phyloP scores from a whole-genome alignment of 1,140 invertebrate species.

The Bicyclus anynana region DNA sequence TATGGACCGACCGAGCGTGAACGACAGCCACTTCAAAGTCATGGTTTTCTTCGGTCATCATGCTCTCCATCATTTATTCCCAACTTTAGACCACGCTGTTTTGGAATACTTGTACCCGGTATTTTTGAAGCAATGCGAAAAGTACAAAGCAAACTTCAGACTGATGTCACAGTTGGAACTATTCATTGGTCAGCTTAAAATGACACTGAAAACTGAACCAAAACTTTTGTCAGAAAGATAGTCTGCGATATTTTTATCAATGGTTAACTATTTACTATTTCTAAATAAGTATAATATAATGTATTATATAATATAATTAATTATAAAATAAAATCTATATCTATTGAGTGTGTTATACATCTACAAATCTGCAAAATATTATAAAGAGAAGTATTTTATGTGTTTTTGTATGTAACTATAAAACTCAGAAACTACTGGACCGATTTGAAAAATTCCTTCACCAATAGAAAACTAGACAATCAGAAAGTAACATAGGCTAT shows the following conservation, averaged over 20 bases:
- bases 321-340: no score
- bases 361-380: no score
- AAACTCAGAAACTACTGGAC: constrained; percentile 17
- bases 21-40: constrained; percentile 82
- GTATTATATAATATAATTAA: no score
- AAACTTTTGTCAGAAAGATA: constrained; percentile 17
- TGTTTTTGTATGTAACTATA: neutral
- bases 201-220: constrained; percentile 47
- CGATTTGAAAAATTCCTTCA: constrained; percentile 12
- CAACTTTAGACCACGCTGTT: constrained; percentile 87
- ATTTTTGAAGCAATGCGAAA: constrained; percentile 82
- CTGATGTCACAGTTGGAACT: constrained; percentile 79
- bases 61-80: constrained; percentile 88
- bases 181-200: constrained; percentile 81
- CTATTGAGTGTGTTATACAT: no score
- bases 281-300: no score
- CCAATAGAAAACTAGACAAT: no score
- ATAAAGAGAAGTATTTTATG: no score
- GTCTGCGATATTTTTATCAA: no score
- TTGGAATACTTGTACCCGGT: constrained; percentile 81
- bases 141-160: constrained; percentile 81
- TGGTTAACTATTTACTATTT: no score
- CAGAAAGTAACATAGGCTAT: no score
- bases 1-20: constrained; percentile 84
- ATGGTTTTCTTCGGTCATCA: constrained; percentile 87